Conservation (phyloP, 2,888 invertebrate species). For the Pachycephus smyrnensis region DNA sequence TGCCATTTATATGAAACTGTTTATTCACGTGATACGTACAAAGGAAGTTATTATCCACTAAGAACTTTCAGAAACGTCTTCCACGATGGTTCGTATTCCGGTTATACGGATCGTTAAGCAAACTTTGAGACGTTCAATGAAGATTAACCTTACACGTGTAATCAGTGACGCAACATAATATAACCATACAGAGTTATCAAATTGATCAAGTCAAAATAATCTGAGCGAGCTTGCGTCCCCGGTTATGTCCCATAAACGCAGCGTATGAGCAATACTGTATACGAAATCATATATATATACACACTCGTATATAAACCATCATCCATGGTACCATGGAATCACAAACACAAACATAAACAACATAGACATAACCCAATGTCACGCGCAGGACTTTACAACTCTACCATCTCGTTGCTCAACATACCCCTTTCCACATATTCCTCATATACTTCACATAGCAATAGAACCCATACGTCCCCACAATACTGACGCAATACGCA, state of each 20-base stretch:
- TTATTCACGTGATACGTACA: no score
- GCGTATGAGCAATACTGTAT: constrained; percentile 63
- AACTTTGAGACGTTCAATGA: constrained; percentile 30
- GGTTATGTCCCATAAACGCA: constrained; percentile 67
- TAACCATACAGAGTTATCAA: constrained; percentile 65
- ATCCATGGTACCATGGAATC: constrained; percentile 47
- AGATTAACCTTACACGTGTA: constrained; percentile 48
- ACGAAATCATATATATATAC: constrained; percentile 51
- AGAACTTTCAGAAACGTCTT: no score
- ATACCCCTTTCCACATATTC: constrained; percentile 33
- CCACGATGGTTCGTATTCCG: no score
- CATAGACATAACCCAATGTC: constrained; percentile 63
- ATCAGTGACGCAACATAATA: constrained; percentile 52
- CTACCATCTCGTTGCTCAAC: constrained; percentile 57
- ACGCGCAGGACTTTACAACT: constrained; percentile 66
- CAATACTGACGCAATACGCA: not conserved
- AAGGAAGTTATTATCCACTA: no score
- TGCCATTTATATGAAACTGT: not conserved
- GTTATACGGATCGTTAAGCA: not conserved
- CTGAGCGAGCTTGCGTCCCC: constrained; percentile 57
- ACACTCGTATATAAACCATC: constrained; percentile 48
- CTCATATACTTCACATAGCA: not conserved
- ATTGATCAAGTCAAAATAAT: constrained; percentile 67
- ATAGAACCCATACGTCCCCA: not conserved
- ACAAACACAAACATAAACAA: constrained; percentile 55